A percentile compares a stretch with the other conserved stretches of the same genome.
Evolutionary conservation across 1,140 invertebrate genomes (phyloP).

Genomic region (Capitella teleta): DNA sequence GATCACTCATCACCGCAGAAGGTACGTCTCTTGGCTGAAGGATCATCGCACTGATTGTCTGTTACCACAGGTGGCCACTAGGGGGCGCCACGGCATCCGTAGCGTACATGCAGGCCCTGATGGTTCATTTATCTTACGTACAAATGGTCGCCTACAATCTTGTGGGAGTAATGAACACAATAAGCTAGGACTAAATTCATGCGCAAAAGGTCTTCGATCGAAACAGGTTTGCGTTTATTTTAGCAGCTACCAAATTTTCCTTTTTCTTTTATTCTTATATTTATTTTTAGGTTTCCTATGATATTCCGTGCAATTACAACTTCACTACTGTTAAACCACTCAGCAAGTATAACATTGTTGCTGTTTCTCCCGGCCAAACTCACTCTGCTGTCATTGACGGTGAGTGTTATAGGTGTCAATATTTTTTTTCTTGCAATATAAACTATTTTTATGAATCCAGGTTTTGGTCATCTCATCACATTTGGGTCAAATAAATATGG

Average conservation of each 20-base stretch:
- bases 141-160: slow-evolving; percentile 51
- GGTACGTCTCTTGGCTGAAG: slow-evolving; percentile 14
- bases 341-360: slow-evolving; percentile 36
- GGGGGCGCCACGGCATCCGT: slow-evolving; percentile 2
- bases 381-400: slow-evolving; percentile 51
- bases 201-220: slow-evolving; percentile 23
- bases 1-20: slow-evolving; percentile 28
- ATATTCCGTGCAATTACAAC: slow-evolving; percentile 31
- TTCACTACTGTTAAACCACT: slow-evolving; percentile 35
- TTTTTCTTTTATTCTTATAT: slow-evolving; percentile 1
- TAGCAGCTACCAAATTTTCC: neutral
- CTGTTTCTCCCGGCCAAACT: slow-evolving; percentile 48
- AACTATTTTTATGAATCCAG: slow-evolving; percentile 16
- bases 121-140: slow-evolving; percentile 53
- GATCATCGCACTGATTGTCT: neutral
- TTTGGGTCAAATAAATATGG: slow-evolving; percentile 57
- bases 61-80: neutral
- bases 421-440: neutral
- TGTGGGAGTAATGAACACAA: slow-evolving; percentile 61
- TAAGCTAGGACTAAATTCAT: slow-evolving; percentile 54
- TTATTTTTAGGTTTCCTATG: slow-evolving; percentile 20
- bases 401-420: slow-evolving; percentile 17
- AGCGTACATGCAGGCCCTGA: slow-evolving; percentile 47
- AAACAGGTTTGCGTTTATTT: neutral
- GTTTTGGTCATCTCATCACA: slow-evolving; percentile 53